These are phyloP conservation scores for Drepana falcataria DNA, from an alignment of 2,888 invertebrate species.

Conservation along the genomic window DNA sequence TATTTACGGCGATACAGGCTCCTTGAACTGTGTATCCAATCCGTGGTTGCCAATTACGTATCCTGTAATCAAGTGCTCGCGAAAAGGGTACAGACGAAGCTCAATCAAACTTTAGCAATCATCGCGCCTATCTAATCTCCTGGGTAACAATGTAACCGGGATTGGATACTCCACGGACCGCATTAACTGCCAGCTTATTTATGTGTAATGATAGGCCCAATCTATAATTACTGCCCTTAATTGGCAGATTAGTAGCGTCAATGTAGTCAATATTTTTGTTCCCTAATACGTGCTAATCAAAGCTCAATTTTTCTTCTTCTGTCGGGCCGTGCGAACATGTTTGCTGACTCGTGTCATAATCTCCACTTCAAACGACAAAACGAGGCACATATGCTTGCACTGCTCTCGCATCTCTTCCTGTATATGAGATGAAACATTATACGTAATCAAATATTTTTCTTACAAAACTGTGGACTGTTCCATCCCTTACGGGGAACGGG, in stretches of 20 bases:
- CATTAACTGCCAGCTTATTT: constrained; percentile 60
- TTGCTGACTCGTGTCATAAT: no score
- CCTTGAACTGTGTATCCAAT: constrained; percentile 43
- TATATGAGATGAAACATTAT: no score
- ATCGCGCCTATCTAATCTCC: constrained; percentile 71
- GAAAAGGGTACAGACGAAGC: constrained; percentile 60
- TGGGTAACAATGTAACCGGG: constrained; percentile 64
- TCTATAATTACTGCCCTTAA: constrained; percentile 24
- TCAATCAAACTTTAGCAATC: constrained; percentile 76
- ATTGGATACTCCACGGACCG: constrained; percentile 58
- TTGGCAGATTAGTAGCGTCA: constrained; percentile 30
- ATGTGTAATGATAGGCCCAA: constrained; percentile 52
- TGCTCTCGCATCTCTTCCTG: no score
- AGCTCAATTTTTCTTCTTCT: no score
- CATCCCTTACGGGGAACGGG: no score
- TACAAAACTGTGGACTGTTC: no score
- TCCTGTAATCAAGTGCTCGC: constrained; percentile 59
- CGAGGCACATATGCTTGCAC: no score
- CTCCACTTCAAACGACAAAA: no score
- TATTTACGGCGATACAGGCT: constrained; percentile 34
- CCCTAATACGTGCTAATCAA: no score
- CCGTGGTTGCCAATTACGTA: constrained; percentile 55
- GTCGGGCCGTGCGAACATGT: no score
- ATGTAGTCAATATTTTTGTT: background rate
- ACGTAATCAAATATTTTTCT: no score